Percentiles rank a stretch among this genome's conserved stretches.
These are phyloP conservation scores for Andrena minutula DNA, from an alignment of 2,888 invertebrate species.

Conservation along the genomic window DNA sequence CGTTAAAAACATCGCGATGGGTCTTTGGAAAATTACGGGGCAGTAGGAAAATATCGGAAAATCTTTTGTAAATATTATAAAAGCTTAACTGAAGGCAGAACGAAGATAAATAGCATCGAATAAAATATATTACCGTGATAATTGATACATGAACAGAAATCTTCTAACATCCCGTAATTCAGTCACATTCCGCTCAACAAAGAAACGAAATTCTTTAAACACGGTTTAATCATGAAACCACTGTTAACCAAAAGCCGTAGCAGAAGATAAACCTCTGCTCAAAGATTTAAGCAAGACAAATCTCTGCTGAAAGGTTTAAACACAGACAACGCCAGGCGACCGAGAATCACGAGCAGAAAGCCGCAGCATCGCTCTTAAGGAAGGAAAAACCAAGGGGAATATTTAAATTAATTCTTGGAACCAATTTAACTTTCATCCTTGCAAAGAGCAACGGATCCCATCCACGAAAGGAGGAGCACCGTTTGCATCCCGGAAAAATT, in stretches of 20 bases:
- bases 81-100: not conserved
- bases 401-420: conserved; percentile 32
- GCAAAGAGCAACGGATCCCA: not conserved
- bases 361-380: not conserved
- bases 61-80: conserved; percentile 12
- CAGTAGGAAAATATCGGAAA: not conserved
- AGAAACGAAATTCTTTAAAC: no score
- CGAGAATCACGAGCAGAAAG: not conserved
- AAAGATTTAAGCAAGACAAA: no score
- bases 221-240: no score
- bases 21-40: not conserved
- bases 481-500: not conserved
- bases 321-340: not conserved
- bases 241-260: no score
- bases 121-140: not conserved
- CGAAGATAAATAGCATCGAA: not conserved
- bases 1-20: conserved; percentile 26
- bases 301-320: not conserved
- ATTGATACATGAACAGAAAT: not conserved
- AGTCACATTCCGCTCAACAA: no score
- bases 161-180: not conserved
- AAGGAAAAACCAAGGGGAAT: not conserved
- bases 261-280: no score
- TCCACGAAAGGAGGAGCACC: not conserved
- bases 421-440: conserved; percentile 19